A percentile compares a stretch with the other conserved stretches of the same genome.
Evolutionary conservation across 1,140 invertebrate genomes (phyloP).

Genomic region (Papilio dardanus): DNA sequence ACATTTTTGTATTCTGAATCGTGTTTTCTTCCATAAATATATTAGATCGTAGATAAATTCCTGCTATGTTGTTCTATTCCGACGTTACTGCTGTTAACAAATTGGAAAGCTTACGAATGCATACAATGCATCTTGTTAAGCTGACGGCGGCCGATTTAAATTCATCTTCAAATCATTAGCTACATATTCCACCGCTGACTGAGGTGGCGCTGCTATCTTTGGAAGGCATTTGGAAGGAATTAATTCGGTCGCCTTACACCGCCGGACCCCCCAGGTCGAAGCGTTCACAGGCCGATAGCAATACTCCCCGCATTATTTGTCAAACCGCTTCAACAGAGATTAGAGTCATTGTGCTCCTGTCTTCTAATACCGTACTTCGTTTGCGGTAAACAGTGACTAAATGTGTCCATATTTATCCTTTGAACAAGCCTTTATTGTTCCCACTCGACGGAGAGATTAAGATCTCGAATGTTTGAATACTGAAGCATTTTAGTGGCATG

Average conservation of each 20-base stretch:
- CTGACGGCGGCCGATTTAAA: constrained; percentile 36
- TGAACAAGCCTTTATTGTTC: constrained; percentile 33
- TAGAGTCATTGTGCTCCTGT: constrained; percentile 47
- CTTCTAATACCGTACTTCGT: constrained; percentile 42
- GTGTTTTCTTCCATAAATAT: constrained; percentile 3
- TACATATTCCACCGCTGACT: constrained; percentile 48
- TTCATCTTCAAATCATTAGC: constrained; percentile 43
- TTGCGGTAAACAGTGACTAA: constrained; percentile 42
- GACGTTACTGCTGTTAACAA: constrained; percentile 16
- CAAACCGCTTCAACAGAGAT: constrained; percentile 44
- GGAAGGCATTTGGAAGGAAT: constrained; percentile 53
- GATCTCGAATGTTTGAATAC: constrained; percentile 44
- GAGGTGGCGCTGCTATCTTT: constrained; percentile 49
- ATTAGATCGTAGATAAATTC: background rate
- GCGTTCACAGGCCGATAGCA: constrained; percentile 44
- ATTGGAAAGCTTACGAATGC: constrained; percentile 30
- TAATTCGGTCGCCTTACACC: constrained; percentile 49
- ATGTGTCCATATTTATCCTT: constrained; percentile 27
- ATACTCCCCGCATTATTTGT: constrained; percentile 48
- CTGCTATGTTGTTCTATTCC: background rate
- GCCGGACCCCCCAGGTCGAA: constrained; percentile 60
- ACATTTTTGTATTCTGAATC: background rate
- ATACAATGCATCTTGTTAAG: constrained; percentile 29
- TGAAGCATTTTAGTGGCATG: constrained; percentile 6
- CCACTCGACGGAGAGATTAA: constrained; percentile 44